Evolutionary conservation across 2,797 vertebrate genomes (phyloP).

Genomic region (Poeciliopsis presidionis): DNA sequence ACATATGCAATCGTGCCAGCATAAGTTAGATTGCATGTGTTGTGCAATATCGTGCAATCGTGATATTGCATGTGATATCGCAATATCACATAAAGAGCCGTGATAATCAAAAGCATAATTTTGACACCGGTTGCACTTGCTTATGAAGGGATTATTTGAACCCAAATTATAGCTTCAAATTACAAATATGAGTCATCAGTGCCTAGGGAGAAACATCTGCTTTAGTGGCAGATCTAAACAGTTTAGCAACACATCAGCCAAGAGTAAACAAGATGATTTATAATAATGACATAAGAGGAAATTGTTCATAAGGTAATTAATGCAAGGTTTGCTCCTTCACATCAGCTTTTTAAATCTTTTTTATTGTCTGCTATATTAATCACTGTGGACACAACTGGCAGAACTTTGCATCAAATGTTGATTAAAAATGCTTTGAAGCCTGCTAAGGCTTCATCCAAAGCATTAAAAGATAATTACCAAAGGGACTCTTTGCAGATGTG

Average conservation of each 20-base stretch:
- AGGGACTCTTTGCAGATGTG: constrained; percentile 21
- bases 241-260: not conserved
- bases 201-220: not conserved
- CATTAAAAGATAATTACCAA: constrained; percentile 25
- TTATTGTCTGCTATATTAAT: constrained; percentile 26
- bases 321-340: constrained; percentile 8
- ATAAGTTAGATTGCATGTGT: too few relatives aligned
- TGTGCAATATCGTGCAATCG: too few relatives aligned
- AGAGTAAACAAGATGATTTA: not conserved
- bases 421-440: constrained; percentile 44
- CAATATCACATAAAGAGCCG: too few relatives aligned
- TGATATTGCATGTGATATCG: too few relatives aligned
- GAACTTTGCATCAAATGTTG: constrained; percentile 23
- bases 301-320: constrained; percentile 6
- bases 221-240: not conserved
- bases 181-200: not conserved
- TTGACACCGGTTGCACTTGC: not conserved
- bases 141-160: not conserved
- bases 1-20: too few relatives aligned
- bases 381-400: constrained; percentile 17
- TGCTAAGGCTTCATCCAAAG: constrained; percentile 21
- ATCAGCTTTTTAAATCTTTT: constrained; percentile 29
- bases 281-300: constrained; percentile 3
- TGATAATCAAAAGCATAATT: not conserved
- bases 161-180: not conserved